These are phyloP conservation scores for Montipora efflorescens DNA, from an alignment of 64 coral and sea anemone genomes.

Conservation along the genomic window DNA sequence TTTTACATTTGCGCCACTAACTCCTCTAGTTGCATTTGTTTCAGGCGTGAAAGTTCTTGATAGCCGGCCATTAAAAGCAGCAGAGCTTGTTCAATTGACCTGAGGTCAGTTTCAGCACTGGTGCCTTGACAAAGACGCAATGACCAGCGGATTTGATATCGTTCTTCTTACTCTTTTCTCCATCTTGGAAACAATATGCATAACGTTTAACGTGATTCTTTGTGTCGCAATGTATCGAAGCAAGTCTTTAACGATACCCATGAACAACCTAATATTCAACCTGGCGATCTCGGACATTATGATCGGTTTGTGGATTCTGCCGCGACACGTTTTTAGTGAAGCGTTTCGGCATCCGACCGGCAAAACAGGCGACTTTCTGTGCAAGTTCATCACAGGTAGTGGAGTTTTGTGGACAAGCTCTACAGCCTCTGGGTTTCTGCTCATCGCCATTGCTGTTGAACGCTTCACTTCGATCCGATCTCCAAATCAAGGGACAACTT, in stretches of 20 bases:
- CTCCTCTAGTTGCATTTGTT: too few species aligned
- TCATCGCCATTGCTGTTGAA: constrained; percentile 70
- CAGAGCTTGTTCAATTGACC: neutral
- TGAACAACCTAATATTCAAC: constrained; percentile 64
- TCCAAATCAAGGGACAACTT: neutral
- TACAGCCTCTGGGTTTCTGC: constrained; percentile 48
- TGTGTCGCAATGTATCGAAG: constrained; percentile 38
- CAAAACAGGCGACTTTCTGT: constrained; percentile 27
- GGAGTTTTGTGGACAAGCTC: constrained; percentile 62
- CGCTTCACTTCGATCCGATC: constrained; percentile 33
- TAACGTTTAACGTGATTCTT: constrained; percentile 42
- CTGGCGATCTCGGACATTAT: constrained; percentile 55
- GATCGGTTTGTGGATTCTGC: constrained; percentile 39
- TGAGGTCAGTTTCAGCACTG: neutral
- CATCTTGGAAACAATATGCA: constrained; percentile 12
- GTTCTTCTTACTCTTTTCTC: constrained; percentile 37
- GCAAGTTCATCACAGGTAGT: constrained; percentile 68
- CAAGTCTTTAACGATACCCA: constrained; percentile 51
- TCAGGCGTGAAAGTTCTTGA: too few species aligned
- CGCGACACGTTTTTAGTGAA: constrained; percentile 46
- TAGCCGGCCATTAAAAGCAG: too few species aligned
- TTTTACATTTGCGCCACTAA: too few species aligned
- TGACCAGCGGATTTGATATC: neutral
- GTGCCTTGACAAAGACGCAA: neutral
- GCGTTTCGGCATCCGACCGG: constrained; percentile 33